Evolutionary conservation across 2,888 invertebrate genomes (phyloP).

Genomic region (Apodemia hepburni): DNA sequence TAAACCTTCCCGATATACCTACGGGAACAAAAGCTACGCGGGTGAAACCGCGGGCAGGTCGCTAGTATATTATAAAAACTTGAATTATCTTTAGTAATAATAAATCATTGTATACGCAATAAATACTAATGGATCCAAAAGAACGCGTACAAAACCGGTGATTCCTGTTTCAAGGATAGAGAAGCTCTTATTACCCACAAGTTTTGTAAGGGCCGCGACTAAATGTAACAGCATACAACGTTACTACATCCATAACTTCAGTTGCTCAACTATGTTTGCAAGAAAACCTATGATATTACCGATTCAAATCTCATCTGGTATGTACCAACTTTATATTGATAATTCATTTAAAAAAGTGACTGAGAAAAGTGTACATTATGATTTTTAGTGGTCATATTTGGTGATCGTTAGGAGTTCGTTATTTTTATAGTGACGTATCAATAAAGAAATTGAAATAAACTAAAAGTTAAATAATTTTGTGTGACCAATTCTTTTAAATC

Average conservation of each 20-base stretch:
- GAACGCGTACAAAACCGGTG: slow-evolving; percentile 5
- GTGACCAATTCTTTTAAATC: too few species aligned
- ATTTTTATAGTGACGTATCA: too few species aligned
- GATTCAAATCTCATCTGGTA: not conserved
- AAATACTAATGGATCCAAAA: slow-evolving; percentile 6
- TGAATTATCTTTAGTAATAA: not conserved
- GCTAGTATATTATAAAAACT: not conserved
- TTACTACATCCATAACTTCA: slow-evolving; percentile 3
- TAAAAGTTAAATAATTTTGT: too few species aligned
- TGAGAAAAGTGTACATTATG: too few species aligned
- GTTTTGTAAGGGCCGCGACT: slow-evolving; percentile 7
- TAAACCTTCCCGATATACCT: too few species aligned
- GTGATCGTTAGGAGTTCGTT: too few species aligned
- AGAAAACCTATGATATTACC: not conserved
- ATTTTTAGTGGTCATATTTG: too few species aligned
- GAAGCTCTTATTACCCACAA: slow-evolving; percentile 3
- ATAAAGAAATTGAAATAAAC: too few species aligned
- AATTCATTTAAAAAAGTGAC: too few species aligned
- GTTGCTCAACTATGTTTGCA: not conserved
- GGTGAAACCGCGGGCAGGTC: too few species aligned
- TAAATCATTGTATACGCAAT: not conserved
- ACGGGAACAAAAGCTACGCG: too few species aligned
- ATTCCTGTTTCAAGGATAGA: slow-evolving; percentile 12
- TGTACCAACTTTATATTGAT: not conserved
- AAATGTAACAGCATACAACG: not conserved